Evolutionary conservation across 2,797 vertebrate species (phyloP).

Genomic region (Parauchenoglanis ngamensis): DNA sequence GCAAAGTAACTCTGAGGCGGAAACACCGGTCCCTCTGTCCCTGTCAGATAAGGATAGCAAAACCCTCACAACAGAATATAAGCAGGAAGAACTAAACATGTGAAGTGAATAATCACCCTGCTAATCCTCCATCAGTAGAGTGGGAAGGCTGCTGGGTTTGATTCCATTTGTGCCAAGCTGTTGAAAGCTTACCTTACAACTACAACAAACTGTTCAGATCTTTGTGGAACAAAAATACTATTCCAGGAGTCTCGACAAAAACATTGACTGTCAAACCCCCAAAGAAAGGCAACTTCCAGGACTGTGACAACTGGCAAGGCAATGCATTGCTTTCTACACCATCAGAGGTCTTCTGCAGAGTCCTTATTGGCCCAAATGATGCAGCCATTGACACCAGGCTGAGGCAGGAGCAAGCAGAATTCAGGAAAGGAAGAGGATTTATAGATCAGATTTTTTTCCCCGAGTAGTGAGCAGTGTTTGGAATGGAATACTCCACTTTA

Average conservation of each 20-base stretch:
- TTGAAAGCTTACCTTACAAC: background rate
- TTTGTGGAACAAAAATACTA: no score
- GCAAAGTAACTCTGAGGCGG: background rate
- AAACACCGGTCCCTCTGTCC: background rate
- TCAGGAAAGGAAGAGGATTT: background rate
- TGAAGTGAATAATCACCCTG: background rate
- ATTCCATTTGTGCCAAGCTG: background rate
- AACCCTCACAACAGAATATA: background rate
- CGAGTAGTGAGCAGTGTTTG: background rate
- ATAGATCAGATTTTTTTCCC: background rate
- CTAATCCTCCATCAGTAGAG: background rate
- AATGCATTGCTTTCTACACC: background rate
- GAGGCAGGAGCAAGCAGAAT: background rate
- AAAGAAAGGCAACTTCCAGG: background rate
- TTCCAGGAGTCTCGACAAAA: background rate
- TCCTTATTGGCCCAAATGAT: background rate
- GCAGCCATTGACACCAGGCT: background rate
- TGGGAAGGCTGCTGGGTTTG: background rate
- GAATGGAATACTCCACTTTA: background rate
- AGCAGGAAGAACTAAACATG: background rate
- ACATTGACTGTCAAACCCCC: background rate
- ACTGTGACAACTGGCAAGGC: background rate
- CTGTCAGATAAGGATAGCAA: background rate
- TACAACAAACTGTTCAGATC: background rate
- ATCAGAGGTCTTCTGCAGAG: background rate